Base-by-base conservation (phyloP, 1,140 invertebrate genomes). In the Archivesica marissinica region DNA sequence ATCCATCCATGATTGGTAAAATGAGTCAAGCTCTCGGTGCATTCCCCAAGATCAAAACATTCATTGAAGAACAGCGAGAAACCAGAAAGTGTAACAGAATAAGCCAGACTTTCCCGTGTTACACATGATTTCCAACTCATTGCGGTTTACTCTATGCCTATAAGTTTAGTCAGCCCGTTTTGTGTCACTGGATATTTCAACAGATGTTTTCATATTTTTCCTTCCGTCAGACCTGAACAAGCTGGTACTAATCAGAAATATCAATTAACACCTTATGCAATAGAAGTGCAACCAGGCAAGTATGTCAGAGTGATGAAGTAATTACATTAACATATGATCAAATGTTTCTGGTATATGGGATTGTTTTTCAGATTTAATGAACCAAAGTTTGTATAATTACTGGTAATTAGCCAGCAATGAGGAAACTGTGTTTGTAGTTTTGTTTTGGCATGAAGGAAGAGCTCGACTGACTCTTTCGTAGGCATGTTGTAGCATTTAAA, bases 211-310 rank as follows among this genome's bases (percentile, higher is more conserved):
- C 38, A 20, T 64, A 64, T 15, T 64, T 64, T 64, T 13, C n/a
- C 59, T 35, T 35, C 30, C 15, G 59, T 64, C 23, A 35, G 30
- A 64, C 59, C 15, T 64, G 59, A 64, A 17, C 30, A 35, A 20
- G 33, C 59, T 64, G 59, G 59, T 35, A 2, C 30, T 35, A 35
- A 64, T 64, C 28, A 35, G 59, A 1, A 72, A 50, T 6, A 50
- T 50, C 68, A 25, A 72, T 72, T 72, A 72, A 47, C 68, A 50
- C 68, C 44, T 72, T 72, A 72, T 44, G 41, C 41, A 72, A 72
- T 44, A 13, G 2, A 50, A 25, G 28, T 72, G 68, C 39, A 72
- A 9, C 25, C 17, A 50, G 17, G 68, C 44, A 47, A 72, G 28
- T 25, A 20, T 30, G 68, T 50, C 15, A 20, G 20, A 25, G 28